phyloP scores from a whole-genome alignment of 2,113 vertebrate genomes.

The Dolichallabes microphthalmus region DNA sequence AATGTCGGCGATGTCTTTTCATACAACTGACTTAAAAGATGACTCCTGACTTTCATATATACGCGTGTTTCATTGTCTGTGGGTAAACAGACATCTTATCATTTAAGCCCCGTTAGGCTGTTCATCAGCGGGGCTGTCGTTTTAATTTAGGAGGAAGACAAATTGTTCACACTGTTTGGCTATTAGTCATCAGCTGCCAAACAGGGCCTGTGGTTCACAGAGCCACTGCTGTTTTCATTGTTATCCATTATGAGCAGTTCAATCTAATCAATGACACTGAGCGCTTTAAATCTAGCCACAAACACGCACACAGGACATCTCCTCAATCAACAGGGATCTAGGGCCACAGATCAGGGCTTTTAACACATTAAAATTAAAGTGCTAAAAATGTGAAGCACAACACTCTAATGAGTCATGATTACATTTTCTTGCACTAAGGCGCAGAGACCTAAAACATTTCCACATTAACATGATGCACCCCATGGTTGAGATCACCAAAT shows the following conservation, averaged over 20 bases:
- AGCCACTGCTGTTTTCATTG: constrained; percentile 41
- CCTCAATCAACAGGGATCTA: constrained; percentile 30
- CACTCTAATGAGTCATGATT: neutral
- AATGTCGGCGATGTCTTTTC: constrained; percentile 36
- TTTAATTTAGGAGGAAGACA: constrained; percentile 42
- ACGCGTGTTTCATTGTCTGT: constrained; percentile 36
- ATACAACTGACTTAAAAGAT: constrained; percentile 46
- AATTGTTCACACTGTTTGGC: constrained; percentile 30
- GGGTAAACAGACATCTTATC: constrained; percentile 29
- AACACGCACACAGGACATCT: constrained; percentile 33
- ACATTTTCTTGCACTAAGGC: neutral
- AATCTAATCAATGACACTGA: constrained; percentile 37
- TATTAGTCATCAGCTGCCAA: constrained; percentile 48
- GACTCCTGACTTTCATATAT: constrained; percentile 46
- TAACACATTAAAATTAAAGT: constrained; percentile 5
- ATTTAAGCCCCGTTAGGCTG: constrained; percentile 40
- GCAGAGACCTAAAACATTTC: neutral
- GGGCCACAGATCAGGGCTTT: constrained; percentile 17
- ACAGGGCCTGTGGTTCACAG: constrained; percentile 46
- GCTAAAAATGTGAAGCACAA: neutral
- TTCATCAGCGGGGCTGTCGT: constrained; percentile 45
- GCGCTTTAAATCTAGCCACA: constrained; percentile 33
- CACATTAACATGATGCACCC: neutral
- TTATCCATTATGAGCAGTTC: constrained; percentile 48
- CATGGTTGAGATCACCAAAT: neutral